Percentiles rank a stretch among this genome's conserved stretches.
phyloP scores from a whole-genome alignment of 2,797 vertebrate genomes.

The Enteromius treurensis region DNA sequence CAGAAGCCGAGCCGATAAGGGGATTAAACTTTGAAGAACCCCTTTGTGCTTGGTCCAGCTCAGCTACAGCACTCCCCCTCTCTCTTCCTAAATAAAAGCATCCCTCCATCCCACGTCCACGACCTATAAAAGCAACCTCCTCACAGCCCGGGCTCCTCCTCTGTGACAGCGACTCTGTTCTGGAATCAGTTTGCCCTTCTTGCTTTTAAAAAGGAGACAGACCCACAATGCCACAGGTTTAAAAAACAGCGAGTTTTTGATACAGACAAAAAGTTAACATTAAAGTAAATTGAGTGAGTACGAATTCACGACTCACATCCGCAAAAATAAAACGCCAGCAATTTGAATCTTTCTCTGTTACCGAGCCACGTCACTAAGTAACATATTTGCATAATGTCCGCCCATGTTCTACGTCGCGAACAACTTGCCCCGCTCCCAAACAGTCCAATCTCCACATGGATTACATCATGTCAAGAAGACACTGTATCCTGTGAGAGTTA shows the following conservation, averaged over 20 bases:
- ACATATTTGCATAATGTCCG: too few species aligned
- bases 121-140: conserved; percentile 29
- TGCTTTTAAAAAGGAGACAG: conserved; percentile 30
- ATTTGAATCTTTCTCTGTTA: too few species aligned
- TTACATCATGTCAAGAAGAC: too few species aligned
- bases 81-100: conserved; percentile 24
- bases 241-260: background rate
- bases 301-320: too few species aligned
- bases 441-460: too few species aligned
- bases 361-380: too few species aligned
- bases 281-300: background rate
- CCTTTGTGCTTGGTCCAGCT: conserved; percentile 47
- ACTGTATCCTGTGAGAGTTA: too few species aligned
- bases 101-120: conserved; percentile 9
- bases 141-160: conserved; percentile 12
- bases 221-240: background rate
- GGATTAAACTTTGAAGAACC: conserved; percentile 55
- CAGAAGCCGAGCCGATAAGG: conserved; percentile 44
- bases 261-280: background rate
- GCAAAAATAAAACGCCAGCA: too few species aligned
- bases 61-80: conserved; percentile 37
- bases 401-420: too few species aligned
- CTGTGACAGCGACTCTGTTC: background rate
- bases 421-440: too few species aligned
- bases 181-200: background rate